A percentile compares a stretch with the other conserved stretches of the same genome.
phyloP scores from a whole-genome alignment of 1,140 invertebrate species.

The Metaphire vulgaris region DNA sequence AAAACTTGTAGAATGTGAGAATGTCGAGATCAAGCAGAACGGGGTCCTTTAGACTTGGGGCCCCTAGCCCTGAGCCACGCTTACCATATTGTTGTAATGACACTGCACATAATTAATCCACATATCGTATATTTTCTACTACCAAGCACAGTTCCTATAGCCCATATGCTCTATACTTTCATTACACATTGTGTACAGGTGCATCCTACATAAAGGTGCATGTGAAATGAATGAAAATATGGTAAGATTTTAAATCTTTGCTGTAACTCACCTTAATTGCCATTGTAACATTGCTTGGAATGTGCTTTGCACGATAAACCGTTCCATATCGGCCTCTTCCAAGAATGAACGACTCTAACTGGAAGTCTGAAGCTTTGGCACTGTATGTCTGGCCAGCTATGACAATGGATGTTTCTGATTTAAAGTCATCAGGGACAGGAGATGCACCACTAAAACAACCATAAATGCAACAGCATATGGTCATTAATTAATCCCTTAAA shows the following conservation, averaged over 20 bases:
- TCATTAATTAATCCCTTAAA: too few species aligned
- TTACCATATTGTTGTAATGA: not conserved
- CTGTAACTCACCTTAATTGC: conserved; percentile 15
- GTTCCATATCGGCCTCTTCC: conserved; percentile 11
- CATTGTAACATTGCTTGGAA: conserved; percentile 8
- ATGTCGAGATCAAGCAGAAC: too few species aligned
- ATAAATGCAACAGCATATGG: too few species aligned
- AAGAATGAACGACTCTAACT: conserved; percentile 9
- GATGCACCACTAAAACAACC: too few species aligned
- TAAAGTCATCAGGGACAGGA: not conserved
- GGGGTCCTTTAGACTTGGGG: too few species aligned
- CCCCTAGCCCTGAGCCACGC: too few species aligned
- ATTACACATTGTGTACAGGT: not conserved
- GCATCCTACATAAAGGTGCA: not conserved
- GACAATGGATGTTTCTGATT: conserved; percentile 3
- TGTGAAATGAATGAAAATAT: not conserved
- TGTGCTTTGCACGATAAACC: conserved; percentile 15
- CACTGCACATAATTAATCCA: not conserved
- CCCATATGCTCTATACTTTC: conserved; percentile 2
- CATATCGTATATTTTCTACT: not conserved
- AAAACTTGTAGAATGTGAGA: too few species aligned
- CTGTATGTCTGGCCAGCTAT: conserved; percentile 5
- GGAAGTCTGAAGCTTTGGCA: conserved; percentile 4
- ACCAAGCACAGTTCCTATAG: too few species aligned
- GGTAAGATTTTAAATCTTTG: not conserved